Evolutionary conservation across 2,797 vertebrate species (phyloP), one percentile per base, ranked within the genome.

Genomic region (Diplodus puntazzo): DNA sequence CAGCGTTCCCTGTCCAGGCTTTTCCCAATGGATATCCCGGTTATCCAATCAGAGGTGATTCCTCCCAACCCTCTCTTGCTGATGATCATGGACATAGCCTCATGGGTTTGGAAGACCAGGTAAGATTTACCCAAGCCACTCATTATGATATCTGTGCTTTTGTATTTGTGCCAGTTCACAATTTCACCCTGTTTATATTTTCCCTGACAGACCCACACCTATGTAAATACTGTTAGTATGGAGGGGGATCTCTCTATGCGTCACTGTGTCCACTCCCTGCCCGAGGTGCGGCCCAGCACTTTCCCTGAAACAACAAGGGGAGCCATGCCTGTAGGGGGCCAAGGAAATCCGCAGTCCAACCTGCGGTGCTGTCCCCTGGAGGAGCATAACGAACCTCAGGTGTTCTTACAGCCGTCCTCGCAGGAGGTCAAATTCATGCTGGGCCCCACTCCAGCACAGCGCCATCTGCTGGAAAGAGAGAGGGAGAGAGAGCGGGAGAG

Each of bases 381-480:
- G 79, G 97, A 97, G 60, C 95, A 90, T 79, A 94, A 95, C 80
- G 97, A 97, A 66, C 96, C 98, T 21, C 98, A 97, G 95, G 97
- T 98, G 86, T 98, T 97, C 89, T 87, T 99, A 55, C 97, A 98
- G 90, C 96, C 97, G 0, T 95, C 95, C 62, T 91, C 95, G 0
- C 97, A 98, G 84, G 97, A 98, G 93, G 98, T 98, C 81, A 98
- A 99, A 88, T 99, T 99, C 76, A 96, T 98, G 87, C 81, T 99
- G 88, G 98, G 97, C 43, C 98, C 98, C 7, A 92, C 95, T 0
- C 97, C 97, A 0, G 95, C 94, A 30, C 96, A 96, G 71, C 95
- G 96, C 65, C 97, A 97, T 88, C 81, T 95, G 79, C 83, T 96
- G 90, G 96, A 96, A 83, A 92, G 94, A 81, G 96, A 96, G 53